Percentiles rank a stretch among this genome's conserved stretches.
These are phyloP conservation scores for Tethea ocularis DNA, from an alignment of 2,888 invertebrate species.

Conservation along the genomic window DNA sequence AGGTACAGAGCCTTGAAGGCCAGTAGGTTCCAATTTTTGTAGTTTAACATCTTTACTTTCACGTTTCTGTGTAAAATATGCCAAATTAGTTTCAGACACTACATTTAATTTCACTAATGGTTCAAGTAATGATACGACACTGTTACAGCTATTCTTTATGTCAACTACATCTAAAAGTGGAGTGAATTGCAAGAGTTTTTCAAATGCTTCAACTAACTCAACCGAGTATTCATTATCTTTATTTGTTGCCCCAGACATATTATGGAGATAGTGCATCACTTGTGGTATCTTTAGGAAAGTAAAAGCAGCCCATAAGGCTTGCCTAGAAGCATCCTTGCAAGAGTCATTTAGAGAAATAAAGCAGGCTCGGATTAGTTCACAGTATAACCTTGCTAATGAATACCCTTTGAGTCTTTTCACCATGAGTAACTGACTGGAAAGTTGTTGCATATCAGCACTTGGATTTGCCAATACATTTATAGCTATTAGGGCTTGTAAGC, in stretches of 20 bases:
- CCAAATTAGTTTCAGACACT: constrained; percentile 90
- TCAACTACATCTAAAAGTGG: constrained; percentile 95
- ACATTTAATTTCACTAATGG: constrained; percentile 92
- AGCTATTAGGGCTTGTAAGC: constrained; percentile 91
- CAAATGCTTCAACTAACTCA: constrained; percentile 92
- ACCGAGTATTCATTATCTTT: constrained; percentile 87
- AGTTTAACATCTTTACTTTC: constrained; percentile 85
- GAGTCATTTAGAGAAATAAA: constrained; percentile 95
- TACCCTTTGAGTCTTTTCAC: constrained; percentile 93
- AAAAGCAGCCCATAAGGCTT: constrained; percentile 97
- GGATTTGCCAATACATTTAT: constrained; percentile 94
- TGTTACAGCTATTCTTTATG: constrained; percentile 94
- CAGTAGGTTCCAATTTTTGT: constrained; percentile 87
- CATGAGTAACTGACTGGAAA: constrained; percentile 92
- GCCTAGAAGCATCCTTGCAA: constrained; percentile 89
- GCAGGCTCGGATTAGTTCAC: constrained; percentile 95
- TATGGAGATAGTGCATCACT: constrained; percentile 88
- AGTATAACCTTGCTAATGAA: constrained; percentile 91
- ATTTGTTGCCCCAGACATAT: constrained; percentile 79
- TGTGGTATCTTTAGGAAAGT: constrained; percentile 96
- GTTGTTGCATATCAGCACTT: constrained; percentile 90
- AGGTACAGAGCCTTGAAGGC: constrained; percentile 89
- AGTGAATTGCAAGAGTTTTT: constrained; percentile 92
- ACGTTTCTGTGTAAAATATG: constrained; percentile 85
- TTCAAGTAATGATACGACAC: constrained; percentile 91